Percentiles rank a stretch among this genome's conserved stretches.
Evolutionary conservation across 2,888 invertebrate genomes (phyloP).

Genomic region (Galeopsomyia nigrocyanea): DNA sequence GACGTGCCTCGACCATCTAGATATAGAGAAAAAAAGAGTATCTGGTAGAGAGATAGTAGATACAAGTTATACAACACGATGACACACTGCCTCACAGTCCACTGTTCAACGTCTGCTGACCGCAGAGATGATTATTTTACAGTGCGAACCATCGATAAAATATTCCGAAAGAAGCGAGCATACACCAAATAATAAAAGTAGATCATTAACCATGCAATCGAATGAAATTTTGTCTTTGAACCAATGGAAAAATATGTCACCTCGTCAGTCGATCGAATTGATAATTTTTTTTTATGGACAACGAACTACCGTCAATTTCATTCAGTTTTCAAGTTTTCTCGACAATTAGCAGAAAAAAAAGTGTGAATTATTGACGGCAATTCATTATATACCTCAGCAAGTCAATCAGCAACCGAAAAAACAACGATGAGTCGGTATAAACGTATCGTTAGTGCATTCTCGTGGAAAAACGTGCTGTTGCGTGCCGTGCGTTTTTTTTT

Average conservation of each 20-base stretch:
- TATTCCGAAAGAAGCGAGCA: not conserved
- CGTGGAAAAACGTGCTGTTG: constrained; percentile 33
- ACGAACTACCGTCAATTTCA: no score
- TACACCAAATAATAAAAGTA: not conserved
- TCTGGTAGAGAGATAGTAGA: constrained; percentile 2
- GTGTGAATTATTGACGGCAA: not conserved
- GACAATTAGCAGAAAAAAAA: not conserved
- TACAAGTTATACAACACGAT: not conserved
- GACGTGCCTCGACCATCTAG: constrained; percentile 52
- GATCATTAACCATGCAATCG: not conserved
- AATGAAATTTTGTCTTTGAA: not conserved
- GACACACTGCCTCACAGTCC: constrained; percentile 9
- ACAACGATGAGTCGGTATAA: constrained; percentile 22
- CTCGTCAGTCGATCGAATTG: constrained; percentile 43
- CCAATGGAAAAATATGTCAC: constrained; percentile 18
- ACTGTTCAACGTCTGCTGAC: constrained; percentile 31
- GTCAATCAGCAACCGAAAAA: constrained; percentile 7
- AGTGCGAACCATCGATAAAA: constrained; percentile 19
- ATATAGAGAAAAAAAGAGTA: constrained; percentile 14
- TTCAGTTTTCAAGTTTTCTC: no score
- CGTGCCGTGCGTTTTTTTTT: constrained; percentile 31
- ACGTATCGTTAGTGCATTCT: constrained; percentile 33
- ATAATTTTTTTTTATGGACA: not conserved
- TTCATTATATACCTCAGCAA: constrained; percentile 2
- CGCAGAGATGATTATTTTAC: constrained; percentile 22